Percentiles rank a stretch among this genome's conserved stretches.
Evolutionary conservation across 1,140 invertebrate genomes (phyloP).

Genomic region (Lepidostoma basale): DNA sequence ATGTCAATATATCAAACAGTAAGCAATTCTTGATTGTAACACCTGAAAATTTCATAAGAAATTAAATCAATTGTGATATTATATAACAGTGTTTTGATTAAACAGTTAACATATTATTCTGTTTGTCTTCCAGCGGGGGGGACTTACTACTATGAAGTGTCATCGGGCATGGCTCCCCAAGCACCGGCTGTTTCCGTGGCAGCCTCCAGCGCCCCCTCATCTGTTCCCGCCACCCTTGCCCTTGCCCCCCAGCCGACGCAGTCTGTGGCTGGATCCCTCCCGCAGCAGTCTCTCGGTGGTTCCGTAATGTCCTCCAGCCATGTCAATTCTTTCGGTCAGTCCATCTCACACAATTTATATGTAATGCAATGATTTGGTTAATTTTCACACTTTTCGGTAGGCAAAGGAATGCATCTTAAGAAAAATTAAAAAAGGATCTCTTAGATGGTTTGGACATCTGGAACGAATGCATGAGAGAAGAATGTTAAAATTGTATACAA

Average conservation of each 20-base stretch:
- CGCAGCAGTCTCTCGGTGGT: constrained; percentile 2
- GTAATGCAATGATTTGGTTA: too few species aligned
- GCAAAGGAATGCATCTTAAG: too few species aligned
- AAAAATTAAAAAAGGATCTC: too few species aligned
- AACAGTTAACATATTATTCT: too few species aligned
- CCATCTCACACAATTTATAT: neutral
- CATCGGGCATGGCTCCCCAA: constrained; percentile 12
- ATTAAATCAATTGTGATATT: too few species aligned
- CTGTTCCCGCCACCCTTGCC: neutral
- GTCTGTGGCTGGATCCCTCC: constrained; percentile 7
- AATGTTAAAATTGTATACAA: too few species aligned
- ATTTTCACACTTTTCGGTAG: too few species aligned
- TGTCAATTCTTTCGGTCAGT: constrained; percentile 33
- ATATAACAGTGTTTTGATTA: too few species aligned
- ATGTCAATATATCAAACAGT: neutral
- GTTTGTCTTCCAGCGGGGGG: constrained; percentile 14
- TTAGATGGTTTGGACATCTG: too few species aligned
- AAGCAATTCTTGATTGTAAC: neutral
- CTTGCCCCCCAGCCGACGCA: neutral
- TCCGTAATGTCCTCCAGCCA: constrained; percentile 1
- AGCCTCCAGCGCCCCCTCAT: neutral
- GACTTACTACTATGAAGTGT: constrained; percentile 42
- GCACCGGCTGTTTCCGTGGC: neutral
- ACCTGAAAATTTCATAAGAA: neutral
- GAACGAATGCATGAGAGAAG: too few species aligned